Percentiles rank a stretch among this genome's conserved stretches.
Conservation (phyloP, 2,113 vertebrate species). For the Camelus bactrianus region DNA sequence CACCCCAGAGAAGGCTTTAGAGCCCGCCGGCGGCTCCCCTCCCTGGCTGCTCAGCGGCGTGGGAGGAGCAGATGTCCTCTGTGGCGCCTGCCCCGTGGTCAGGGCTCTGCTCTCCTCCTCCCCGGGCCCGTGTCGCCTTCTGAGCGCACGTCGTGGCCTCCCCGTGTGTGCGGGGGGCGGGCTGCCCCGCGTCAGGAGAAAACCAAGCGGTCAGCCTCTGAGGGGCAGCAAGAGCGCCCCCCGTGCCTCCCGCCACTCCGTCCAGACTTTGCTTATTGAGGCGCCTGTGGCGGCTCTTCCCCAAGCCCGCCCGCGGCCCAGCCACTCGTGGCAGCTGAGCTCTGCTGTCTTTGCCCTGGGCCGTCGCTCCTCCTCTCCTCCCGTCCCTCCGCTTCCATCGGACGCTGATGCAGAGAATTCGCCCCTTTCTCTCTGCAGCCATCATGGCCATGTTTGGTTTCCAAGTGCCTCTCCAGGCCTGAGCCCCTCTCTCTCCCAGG, state of each 20-base stretch:
- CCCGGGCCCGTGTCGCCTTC: fast-evolving
- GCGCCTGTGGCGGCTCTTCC: not conserved
- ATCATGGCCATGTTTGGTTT: not conserved
- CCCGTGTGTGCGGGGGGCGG: fast-evolving
- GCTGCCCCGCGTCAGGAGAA: not conserved
- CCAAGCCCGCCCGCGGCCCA: not conserved
- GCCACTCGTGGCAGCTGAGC: not conserved
- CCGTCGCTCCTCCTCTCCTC: not conserved
- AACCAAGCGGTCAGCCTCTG: no score
- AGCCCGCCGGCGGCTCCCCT: not conserved
- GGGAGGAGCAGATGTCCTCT: fast-evolving
- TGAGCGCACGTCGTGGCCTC: not conserved
- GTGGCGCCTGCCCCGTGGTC: not conserved
- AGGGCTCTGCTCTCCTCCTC: not conserved
- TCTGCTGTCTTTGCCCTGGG: not conserved
- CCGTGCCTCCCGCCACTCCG: no score
- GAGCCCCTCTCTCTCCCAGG: not conserved
- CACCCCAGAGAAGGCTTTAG: not conserved
- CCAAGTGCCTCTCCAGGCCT: not conserved
- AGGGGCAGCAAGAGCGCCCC: not conserved
- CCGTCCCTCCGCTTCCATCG: not conserved
- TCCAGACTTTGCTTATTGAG: not conserved
- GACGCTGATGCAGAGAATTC: not conserved
- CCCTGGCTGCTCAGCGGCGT: fast-evolving
- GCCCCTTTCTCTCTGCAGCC: not conserved